phyloP scores from a whole-genome alignment of 2,113 vertebrate genomes.

The Quiscalus mexicanus region DNA sequence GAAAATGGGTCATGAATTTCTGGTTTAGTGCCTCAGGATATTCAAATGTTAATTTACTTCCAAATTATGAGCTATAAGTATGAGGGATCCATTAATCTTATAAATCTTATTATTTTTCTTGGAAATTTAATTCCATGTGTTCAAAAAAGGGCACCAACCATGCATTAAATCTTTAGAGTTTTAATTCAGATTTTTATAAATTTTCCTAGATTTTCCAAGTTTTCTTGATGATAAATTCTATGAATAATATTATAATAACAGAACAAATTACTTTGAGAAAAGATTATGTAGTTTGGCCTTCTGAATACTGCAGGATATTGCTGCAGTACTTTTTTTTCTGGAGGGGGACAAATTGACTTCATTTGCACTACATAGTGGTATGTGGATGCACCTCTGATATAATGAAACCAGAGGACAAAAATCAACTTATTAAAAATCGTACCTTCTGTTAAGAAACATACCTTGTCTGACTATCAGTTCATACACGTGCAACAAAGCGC shows the following conservation, averaged over 20 bases:
- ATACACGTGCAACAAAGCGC: neutral
- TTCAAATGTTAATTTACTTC: neutral
- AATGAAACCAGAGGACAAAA: neutral
- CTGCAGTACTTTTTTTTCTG: neutral
- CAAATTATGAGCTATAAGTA: neutral
- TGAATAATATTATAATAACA: neutral
- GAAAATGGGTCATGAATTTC: neutral
- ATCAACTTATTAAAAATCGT: neutral
- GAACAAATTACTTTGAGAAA: neutral
- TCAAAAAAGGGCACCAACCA: neutral
- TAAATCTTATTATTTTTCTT: neutral
- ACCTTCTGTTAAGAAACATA: neutral
- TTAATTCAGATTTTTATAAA: neutral
- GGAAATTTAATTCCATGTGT: neutral
- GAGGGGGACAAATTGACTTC: neutral
- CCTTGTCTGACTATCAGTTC: neutral
- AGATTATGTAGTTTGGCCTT: neutral
- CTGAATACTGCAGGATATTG: neutral
- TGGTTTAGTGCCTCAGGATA: neutral
- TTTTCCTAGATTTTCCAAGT: neutral
- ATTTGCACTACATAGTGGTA: neutral
- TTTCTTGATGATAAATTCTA: neutral
- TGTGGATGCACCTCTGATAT: neutral
- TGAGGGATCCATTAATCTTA: neutral
- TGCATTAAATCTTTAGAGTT: neutral